Conservation (phyloP, 1,140 invertebrate species). For the Heliconius hewitsoni region DNA sequence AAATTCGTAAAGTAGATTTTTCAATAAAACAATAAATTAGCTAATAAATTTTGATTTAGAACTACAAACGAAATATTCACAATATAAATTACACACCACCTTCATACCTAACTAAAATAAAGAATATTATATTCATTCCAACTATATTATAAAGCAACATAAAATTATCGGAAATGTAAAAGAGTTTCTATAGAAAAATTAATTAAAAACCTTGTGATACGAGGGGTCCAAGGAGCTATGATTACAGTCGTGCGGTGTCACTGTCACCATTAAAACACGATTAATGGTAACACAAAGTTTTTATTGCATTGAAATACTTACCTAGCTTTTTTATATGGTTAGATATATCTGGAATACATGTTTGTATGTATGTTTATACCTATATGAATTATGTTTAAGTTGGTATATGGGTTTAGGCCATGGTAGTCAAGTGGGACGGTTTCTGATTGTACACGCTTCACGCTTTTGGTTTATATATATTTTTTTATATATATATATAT, state of each 20-base stretch:
- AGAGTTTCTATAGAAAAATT: background rate
- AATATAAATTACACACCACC: too few relatives aligned
- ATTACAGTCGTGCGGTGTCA: constrained; percentile 4
- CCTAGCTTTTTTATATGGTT: background rate
- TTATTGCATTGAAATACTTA: background rate
- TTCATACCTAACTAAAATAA: background rate
- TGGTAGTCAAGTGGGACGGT: too few relatives aligned
- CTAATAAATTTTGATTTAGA: too few relatives aligned
- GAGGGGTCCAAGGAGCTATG: background rate
- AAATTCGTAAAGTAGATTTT: too few relatives aligned
- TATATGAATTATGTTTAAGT: too few relatives aligned
- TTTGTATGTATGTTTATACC: too few relatives aligned
- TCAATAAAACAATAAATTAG: too few relatives aligned
- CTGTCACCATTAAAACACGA: constrained; percentile 4
- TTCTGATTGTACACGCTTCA: too few relatives aligned
- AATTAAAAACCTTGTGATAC: background rate
- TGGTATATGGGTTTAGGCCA: too few relatives aligned
- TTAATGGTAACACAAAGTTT: constrained; percentile 4
- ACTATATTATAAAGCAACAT: background rate
- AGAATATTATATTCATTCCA: background rate
- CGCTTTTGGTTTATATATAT: too few relatives aligned
- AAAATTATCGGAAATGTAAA: background rate
- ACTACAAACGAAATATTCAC: too few relatives aligned
- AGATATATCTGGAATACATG: background rate
- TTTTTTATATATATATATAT: too few relatives aligned